Evolutionary conservation across 2,888 invertebrate genomes (phyloP), one percentile per base, ranked within the genome.

Genomic region (Encarsia formosa): DNA sequence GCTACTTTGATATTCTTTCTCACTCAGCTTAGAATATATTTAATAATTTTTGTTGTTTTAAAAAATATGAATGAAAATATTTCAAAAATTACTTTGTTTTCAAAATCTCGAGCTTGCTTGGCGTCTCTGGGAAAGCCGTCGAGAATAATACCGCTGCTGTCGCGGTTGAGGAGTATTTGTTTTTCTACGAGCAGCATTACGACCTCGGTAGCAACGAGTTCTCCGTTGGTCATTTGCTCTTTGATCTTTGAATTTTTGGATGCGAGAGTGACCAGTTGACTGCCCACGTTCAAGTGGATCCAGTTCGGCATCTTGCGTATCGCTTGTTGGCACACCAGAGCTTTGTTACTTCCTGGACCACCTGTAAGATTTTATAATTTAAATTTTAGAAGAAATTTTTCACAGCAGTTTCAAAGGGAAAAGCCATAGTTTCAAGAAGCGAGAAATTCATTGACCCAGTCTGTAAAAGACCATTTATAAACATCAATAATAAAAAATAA

Each of bases 71-170:
- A n/a, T n/a, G n/a, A n/a, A n/a, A n/a, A n/a, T n/a, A n/a, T n/a
- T n/a, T n/a, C n/a, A n/a, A n/a, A n/a, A n/a, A 5, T 43, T 22
- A 95, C 96, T 84, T 92, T 91, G 50, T 80, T 83, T 75, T 98
- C 91, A 72, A 97, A 98, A 66, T 85, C 83, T 46, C 84, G 81
- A 61, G 91, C 87, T 77, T 98, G 97, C 42, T 85, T 84, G 69
- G 93, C 77, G 66, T 95, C 93, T 49, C 97, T 78, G 0, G 98
- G 98, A 72, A 90, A 98, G 0, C 97, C 97, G 66, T 97, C 97
- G 49, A 99, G 83, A 51, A 98, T 83, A 52, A 96, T 85, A 4
- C 96, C 95, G 34, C 81, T 81, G 0, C 66, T 68, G 40, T 71
- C 65, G 2, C 69, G 66, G 58, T 73, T 69, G 2, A 66, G 40